Conservation (phyloP, 2,888 invertebrate species). For the Lepas anatifera region DNA sequence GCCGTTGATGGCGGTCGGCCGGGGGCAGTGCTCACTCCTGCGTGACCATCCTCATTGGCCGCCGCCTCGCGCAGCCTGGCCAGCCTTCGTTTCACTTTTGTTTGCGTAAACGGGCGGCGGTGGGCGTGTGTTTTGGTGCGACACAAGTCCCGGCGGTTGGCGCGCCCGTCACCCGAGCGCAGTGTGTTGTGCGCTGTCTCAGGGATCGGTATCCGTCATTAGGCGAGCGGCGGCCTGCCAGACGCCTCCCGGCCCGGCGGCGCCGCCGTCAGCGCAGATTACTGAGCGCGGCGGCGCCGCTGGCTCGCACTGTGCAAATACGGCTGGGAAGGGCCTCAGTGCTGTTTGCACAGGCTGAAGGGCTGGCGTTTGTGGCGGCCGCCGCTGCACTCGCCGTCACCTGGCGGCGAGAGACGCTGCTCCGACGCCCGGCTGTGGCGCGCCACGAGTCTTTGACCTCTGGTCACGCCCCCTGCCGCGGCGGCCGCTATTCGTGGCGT, state of each 20-base stretch:
- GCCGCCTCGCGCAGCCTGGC: too few relatives aligned
- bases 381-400: neutral
- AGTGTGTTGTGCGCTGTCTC: neutral
- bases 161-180: neutral
- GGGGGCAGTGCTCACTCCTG: too few relatives aligned
- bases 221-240: too few relatives aligned
- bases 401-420: too few relatives aligned
- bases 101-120: neutral
- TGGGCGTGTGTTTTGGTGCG: neutral
- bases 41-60: too few relatives aligned
- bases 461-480: neutral
- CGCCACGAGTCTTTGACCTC: neutral
- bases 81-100: neutral
- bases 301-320: neutral
- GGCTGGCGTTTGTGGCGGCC: neutral
- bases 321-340: neutral
- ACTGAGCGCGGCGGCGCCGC: too few relatives aligned
- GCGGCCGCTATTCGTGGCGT: neutral
- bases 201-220: neutral
- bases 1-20: too few relatives aligned
- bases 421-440: too few relatives aligned
- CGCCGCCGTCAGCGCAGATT: too few relatives aligned
- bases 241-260: too few relatives aligned
- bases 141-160: neutral
- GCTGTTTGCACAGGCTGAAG: neutral